Conservation (phyloP, 2,888 invertebrate species). For the Trichogramma evanescens region DNA sequence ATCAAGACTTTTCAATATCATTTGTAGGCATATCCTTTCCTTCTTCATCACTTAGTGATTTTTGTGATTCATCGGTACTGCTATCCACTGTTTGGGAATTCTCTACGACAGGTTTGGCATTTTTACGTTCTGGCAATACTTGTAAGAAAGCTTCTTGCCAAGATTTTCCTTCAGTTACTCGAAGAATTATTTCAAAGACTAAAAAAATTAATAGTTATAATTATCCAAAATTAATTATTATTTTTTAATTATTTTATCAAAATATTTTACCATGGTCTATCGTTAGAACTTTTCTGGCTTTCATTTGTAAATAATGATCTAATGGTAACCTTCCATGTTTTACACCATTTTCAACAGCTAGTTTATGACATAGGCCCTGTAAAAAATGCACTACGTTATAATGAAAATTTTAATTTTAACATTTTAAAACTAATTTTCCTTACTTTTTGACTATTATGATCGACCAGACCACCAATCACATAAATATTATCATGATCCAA, state of each 20-base stretch:
- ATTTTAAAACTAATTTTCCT: slow-evolving; percentile 10
- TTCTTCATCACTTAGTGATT: slow-evolving; percentile 7
- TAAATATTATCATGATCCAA: slow-evolving; percentile 76
- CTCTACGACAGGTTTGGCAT: slow-evolving; percentile 51
- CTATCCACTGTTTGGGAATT: slow-evolving; percentile 11
- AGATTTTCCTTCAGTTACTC: slow-evolving; percentile 66
- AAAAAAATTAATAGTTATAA: slow-evolving; percentile 36
- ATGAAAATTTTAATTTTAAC: neutral
- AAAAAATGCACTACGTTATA: slow-evolving; percentile 6
- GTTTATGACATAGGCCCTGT: slow-evolving; percentile 76
- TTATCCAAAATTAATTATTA: neutral
- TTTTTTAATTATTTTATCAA: neutral
- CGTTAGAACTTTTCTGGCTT: slow-evolving; percentile 86
- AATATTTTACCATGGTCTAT: slow-evolving; percentile 81
- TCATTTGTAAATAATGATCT: slow-evolving; percentile 82
- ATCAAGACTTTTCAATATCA: slow-evolving; percentile 8
- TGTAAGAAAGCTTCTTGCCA: slow-evolving; percentile 75
- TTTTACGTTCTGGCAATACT: slow-evolving; percentile 72
- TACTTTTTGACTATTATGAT: slow-evolving; percentile 91
- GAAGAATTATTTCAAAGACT: slow-evolving; percentile 80
- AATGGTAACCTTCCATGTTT: slow-evolving; percentile 82
- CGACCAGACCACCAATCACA: slow-evolving; percentile 94
- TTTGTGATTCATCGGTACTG: slow-evolving; percentile 1
- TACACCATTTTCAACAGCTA: slow-evolving; percentile 72
- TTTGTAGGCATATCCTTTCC: slow-evolving; percentile 6